Conservation (phyloP, 2,113 vertebrate genomes). For the Nothocercus nigrocapillus region DNA sequence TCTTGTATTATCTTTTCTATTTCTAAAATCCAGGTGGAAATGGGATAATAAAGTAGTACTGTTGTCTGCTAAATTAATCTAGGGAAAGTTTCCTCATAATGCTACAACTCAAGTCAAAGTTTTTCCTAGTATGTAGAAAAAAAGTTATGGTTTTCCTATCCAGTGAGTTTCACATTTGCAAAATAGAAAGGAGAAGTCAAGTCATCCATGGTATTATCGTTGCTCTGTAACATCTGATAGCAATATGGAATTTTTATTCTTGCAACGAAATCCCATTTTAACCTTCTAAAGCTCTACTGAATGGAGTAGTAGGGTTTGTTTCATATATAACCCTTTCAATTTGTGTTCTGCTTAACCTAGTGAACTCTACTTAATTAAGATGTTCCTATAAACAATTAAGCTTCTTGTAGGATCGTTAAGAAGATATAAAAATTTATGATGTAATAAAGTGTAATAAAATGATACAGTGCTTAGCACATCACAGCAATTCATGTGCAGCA, state of each 20-base stretch:
- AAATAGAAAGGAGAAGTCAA: not conserved
- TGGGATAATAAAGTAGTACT: not conserved
- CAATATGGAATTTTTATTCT: slow-evolving; percentile 41
- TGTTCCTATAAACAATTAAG: slow-evolving; percentile 83
- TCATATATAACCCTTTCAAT: slow-evolving; percentile 75
- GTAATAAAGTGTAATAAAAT: slow-evolving; percentile 83
- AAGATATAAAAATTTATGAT: slow-evolving; percentile 85
- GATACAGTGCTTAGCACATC: slow-evolving; percentile 73
- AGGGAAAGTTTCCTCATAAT: not conserved
- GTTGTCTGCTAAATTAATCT: not conserved
- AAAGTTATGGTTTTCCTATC: not conserved
- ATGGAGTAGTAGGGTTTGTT: slow-evolving; percentile 54
- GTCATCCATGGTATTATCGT: not conserved
- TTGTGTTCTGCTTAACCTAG: slow-evolving; percentile 79
- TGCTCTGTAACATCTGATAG: slow-evolving; percentile 29
- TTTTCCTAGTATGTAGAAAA: not conserved
- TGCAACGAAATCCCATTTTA: slow-evolving; percentile 37
- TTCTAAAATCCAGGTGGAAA: slow-evolving; percentile 46
- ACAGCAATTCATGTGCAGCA: slow-evolving; percentile 57
- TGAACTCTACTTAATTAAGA: slow-evolving; percentile 82
- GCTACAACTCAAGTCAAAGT: not conserved
- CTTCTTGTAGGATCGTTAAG: slow-evolving; percentile 81
- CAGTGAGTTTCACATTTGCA: not conserved
- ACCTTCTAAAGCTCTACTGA: not conserved
- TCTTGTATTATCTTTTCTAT: not conserved